Conservation (phyloP, 2,888 invertebrate species). For the Dastarcus helophoroides region DNA sequence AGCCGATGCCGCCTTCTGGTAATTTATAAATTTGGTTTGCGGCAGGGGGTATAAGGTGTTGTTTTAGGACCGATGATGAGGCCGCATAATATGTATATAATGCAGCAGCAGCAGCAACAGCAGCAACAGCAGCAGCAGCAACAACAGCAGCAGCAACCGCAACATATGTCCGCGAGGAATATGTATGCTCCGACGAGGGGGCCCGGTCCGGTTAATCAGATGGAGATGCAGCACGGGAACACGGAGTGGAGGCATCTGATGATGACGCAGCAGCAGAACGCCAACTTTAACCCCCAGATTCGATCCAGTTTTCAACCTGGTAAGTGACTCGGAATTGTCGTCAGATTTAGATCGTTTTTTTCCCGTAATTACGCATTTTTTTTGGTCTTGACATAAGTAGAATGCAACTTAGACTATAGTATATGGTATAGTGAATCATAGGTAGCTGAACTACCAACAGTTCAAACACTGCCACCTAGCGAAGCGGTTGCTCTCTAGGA, state of each 20-base stretch:
- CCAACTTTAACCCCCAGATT: conserved; percentile 36
- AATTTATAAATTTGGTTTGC: conserved; percentile 17
- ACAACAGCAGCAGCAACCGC: conserved; percentile 47
- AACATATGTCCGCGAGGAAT: conserved; percentile 35
- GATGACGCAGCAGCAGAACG: conserved; percentile 45
- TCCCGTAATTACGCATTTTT: no score
- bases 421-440: no score
- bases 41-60: no score
- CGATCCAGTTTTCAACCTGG: conserved; percentile 43
- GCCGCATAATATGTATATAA: conserved; percentile 50
- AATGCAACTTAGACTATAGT: no score
- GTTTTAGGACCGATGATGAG: conserved; percentile 54
- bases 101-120: conserved; percentile 44
- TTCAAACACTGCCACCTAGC: no score
- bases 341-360: no score
- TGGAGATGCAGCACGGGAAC: conserved; percentile 41
- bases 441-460: no score
- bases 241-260: conserved; percentile 52
- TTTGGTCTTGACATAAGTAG: no score
- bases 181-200: conserved; percentile 44
- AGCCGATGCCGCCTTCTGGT: conserved; percentile 61
- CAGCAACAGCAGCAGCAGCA: conserved; percentile 41
- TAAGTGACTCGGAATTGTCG: no score
- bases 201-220: conserved; percentile 47
- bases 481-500: no score